A percentile compares a stretch with the other conserved stretches of the same genome.
These are phyloP conservation scores for Ridgeia piscesae DNA, from an alignment of 1,140 invertebrate species.

Conservation along the genomic window DNA sequence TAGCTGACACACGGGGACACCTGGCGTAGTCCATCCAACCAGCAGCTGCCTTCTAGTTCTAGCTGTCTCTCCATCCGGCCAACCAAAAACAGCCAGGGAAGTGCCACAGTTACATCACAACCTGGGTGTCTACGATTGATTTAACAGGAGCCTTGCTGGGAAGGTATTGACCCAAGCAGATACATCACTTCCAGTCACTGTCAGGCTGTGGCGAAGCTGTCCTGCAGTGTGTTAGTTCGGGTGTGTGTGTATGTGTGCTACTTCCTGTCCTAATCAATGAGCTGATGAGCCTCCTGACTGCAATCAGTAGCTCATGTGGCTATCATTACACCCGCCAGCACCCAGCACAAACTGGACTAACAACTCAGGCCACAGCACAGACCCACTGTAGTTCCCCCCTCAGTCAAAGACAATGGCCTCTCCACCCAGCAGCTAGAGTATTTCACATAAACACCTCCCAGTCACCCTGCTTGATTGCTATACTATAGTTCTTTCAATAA, in stretches of 20 bases:
- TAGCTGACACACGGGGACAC: background rate
- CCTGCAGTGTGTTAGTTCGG: background rate
- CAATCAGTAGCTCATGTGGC: background rate
- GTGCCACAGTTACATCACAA: background rate
- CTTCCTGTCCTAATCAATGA: background rate
- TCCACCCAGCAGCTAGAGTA: background rate
- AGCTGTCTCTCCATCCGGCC: too few relatives aligned
- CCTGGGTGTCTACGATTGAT: background rate
- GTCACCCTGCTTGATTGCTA: background rate
- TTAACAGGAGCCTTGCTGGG: background rate
- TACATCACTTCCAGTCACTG: background rate
- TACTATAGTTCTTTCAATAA: conserved; percentile 2
- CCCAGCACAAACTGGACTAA: background rate
- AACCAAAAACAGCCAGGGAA: background rate
- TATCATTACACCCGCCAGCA: background rate
- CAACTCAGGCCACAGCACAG: background rate
- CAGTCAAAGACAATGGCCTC: background rate
- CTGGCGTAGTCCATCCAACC: background rate
- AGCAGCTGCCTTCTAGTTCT: background rate
- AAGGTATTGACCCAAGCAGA: background rate
- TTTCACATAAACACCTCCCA: background rate
- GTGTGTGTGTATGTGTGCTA: background rate
- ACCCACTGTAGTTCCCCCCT: background rate
- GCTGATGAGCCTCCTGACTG: background rate
- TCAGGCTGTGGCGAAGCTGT: background rate